Evolutionary conservation across 2,113 vertebrate genomes (phyloP).

Genomic region (Daphoenositta chrysoptera): DNA sequence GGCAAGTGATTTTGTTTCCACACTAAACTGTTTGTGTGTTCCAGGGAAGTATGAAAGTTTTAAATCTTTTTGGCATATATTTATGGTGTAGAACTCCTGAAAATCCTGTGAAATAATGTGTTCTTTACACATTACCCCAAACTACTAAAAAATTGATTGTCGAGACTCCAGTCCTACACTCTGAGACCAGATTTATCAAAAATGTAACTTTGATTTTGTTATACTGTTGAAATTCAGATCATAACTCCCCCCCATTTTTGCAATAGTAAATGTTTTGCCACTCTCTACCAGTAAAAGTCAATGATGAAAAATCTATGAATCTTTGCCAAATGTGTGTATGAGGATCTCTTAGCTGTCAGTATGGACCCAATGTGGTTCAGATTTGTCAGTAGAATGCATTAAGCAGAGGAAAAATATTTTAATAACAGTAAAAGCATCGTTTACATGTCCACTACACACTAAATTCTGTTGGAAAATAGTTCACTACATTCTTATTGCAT

Average conservation of each 20-base stretch:
- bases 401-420: neutral
- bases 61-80: fast-evolving
- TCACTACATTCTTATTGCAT: neutral
- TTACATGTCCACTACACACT: neutral
- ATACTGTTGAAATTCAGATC: neutral
- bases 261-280: neutral
- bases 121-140: neutral
- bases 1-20: no score
- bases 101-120: neutral
- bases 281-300: neutral
- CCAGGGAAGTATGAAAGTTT: neutral
- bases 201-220: neutral
- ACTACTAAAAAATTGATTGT: neutral
- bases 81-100: neutral
- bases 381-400: neutral
- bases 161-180: neutral
- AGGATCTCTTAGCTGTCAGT: neutral
- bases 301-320: neutral
- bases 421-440: neutral
- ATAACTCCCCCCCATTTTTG: neutral
- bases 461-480: neutral
- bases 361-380: no score
- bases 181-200: neutral
- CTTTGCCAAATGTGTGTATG: fast-evolving
- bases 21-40: fast-evolving